These are phyloP conservation scores for Cheilosia soror DNA, from an alignment of 2,888 invertebrate species.

Conservation along the genomic window DNA sequence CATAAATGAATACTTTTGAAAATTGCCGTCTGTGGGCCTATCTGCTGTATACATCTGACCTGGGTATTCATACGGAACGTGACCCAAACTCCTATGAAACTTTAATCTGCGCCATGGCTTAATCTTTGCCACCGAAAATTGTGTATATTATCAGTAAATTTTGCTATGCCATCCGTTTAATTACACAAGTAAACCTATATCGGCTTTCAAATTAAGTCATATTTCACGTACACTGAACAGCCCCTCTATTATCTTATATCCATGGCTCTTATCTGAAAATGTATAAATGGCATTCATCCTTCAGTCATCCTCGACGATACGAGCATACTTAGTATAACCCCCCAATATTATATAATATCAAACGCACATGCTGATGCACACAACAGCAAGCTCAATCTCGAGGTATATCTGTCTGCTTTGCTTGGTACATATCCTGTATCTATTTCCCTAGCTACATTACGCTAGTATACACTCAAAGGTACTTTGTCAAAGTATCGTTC, in stretches of 20 bases:
- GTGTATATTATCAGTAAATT: constrained; percentile 34
- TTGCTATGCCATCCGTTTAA: constrained; percentile 30
- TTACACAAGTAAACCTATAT: constrained; percentile 52
- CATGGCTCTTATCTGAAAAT: constrained; percentile 45
- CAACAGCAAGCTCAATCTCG: neutral
- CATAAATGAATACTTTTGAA: neutral
- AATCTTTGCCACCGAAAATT: constrained; percentile 1
- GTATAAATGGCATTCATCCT: constrained; percentile 58
- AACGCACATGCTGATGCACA: constrained; percentile 45
- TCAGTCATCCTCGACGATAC: constrained; percentile 38
- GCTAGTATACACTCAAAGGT: constrained; percentile 51
- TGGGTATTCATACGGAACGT: neutral
- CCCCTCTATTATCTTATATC: constrained; percentile 25
- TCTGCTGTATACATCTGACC: neutral
- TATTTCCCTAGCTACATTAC: constrained; percentile 28
- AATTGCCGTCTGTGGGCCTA: neutral
- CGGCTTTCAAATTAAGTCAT: constrained; percentile 52
- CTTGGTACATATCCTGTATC: constrained; percentile 4
- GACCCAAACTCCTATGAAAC: constrained; percentile 1
- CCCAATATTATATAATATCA: constrained; percentile 25
- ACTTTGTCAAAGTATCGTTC: constrained; percentile 69
- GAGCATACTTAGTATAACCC: neutral
- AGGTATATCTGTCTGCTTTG: constrained; percentile 9
- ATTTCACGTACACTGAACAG: constrained; percentile 39
- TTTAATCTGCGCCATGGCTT: constrained; percentile 3